These are phyloP conservation scores for Crossaster papposus DNA, from an alignment of 53 echinoderm and acorn worm species.

Conservation along the genomic window DNA sequence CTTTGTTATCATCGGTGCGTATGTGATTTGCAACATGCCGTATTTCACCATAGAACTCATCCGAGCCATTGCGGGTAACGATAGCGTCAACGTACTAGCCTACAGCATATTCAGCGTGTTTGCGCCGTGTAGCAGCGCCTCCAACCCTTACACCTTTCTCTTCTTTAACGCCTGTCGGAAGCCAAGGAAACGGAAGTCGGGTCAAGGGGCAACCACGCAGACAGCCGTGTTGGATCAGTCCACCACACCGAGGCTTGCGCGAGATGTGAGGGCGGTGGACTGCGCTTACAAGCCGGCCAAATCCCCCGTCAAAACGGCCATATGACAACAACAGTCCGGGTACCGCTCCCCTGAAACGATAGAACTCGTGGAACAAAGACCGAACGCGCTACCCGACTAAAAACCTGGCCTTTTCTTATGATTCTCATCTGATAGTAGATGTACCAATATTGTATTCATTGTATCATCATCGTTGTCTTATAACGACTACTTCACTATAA, in stretches of 20 bases:
- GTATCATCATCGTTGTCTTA: not conserved
- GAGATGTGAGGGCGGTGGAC: constrained; percentile 19
- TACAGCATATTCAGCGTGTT: constrained; percentile 89
- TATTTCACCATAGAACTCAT: constrained; percentile 67
- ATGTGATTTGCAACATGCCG: constrained; percentile 88
- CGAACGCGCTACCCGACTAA: constrained; percentile 19
- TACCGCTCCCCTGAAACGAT: constrained; percentile 39
- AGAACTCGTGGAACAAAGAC: constrained; percentile 28
- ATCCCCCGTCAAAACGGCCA: constrained; percentile 41
- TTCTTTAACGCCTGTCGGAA: constrained; percentile 80
- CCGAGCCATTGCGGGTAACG: constrained; percentile 43
- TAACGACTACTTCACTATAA: too few relatives aligned
- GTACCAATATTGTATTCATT: not conserved
- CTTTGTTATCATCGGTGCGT: constrained; percentile 91
- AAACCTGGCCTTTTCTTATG: not conserved
- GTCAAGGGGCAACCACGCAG: constrained; percentile 69
- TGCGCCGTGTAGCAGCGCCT: constrained; percentile 89
- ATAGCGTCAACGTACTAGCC: constrained; percentile 66
- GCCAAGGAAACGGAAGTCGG: constrained; percentile 29
- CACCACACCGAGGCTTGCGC: constrained; percentile 25
- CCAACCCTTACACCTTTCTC: constrained; percentile 92
- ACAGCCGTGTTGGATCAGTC: constrained; percentile 72
- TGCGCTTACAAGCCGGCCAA: constrained; percentile 42
- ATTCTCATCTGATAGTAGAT: not conserved
- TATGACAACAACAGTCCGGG: constrained; percentile 49